These are phyloP conservation scores for Triplophysa tibetana DNA, from an alignment of 2,113 vertebrate genomes.

Conservation along the genomic window DNA sequence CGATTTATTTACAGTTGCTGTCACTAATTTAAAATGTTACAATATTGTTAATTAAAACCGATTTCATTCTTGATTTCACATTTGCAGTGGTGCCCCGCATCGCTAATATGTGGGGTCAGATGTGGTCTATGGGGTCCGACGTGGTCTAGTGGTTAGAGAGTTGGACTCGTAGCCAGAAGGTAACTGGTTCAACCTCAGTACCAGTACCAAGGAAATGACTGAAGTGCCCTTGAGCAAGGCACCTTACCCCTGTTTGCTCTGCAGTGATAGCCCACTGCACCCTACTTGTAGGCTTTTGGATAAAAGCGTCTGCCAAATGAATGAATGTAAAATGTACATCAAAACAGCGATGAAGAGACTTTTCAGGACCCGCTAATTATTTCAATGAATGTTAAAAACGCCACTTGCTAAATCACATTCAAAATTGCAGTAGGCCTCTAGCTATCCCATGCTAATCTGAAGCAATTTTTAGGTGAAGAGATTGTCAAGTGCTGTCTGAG, in stretches of 20 bases:
- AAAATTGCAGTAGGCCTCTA: conserved; percentile 18
- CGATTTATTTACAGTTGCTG: conserved; percentile 21
- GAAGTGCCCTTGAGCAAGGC: too few relatives aligned
- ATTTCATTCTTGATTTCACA: conserved; percentile 1
- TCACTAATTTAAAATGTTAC: conserved; percentile 1
- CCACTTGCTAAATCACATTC: conserved; percentile 38
- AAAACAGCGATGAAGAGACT: conserved; percentile 32
- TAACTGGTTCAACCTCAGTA: too few relatives aligned
- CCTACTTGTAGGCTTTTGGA: too few relatives aligned
- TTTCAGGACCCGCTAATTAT: conserved; percentile 36
- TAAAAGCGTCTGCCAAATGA: too few relatives aligned
- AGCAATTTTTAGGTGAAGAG: conserved; percentile 31
- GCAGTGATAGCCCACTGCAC: too few relatives aligned
- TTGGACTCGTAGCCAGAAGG: too few relatives aligned
- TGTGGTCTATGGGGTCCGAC: too few relatives aligned
- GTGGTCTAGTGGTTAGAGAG: too few relatives aligned
- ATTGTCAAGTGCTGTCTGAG: conserved; percentile 11
- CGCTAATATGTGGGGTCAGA: conserved; percentile 24
- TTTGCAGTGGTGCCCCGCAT: background rate
- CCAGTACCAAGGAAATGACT: too few relatives aligned
- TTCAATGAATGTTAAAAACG: conserved; percentile 29
- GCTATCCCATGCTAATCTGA: conserved; percentile 34
- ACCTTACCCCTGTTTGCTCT: too few relatives aligned
- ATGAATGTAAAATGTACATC: too few relatives aligned
- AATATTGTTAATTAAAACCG: conserved; percentile 34